Base-by-base conservation (phyloP, 2,888 invertebrate genomes). In the Alentia gelatinosa region DNA sequence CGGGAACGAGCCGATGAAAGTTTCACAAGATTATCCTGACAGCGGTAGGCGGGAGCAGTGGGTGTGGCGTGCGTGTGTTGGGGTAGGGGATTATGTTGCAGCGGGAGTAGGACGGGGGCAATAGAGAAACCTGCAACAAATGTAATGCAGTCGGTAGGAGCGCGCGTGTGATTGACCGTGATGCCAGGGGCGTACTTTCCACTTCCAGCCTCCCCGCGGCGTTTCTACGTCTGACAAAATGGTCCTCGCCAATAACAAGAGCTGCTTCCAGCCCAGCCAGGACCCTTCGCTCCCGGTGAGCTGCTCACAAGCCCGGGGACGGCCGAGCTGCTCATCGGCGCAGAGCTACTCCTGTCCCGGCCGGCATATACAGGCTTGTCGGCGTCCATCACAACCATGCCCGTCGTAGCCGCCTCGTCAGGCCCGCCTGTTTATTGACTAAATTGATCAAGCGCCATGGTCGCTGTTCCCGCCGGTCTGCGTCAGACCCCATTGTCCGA, bases 401-500 rank as follows among this genome's bases (percentile, higher is more conserved):
- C n/a, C 23, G 35, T 23, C 83, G 47, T 47, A 26, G 15, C 86
- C 50, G 30, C 26, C 83, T 50, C 42, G 47, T 86, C 86, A 86
- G 86, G 26, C 26, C 86, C 26, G 86, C 23, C 86, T 86, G 86
- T 86, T 50, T 86, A 86, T 86, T 86, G 86, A 50, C 86, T 42
- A 50, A 86, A 86, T 86, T 86, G 86, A 86, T 86, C 86, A 86
- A 86, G 86, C 33, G 47, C 37, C 37, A 39, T 23, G 47, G 86
- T n/a, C n/a, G n/a, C 42, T 9, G 42, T 47, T 12, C 47, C 47
- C 47, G 42, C 86, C 26, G 30, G 42, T 19, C n/a, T n/a, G n/a
- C n/a, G n/a, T n/a, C n/a, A n/a, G n/a, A n/a, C 26, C n/a, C 86
- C 33, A 86, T 86, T 86, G 47, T 86, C 86, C 86, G 86, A 86